A percentile compares a stretch with the other conserved stretches of the same genome.
Conservation (phyloP, 2,113 vertebrate species). For the Scopus umbretta region DNA sequence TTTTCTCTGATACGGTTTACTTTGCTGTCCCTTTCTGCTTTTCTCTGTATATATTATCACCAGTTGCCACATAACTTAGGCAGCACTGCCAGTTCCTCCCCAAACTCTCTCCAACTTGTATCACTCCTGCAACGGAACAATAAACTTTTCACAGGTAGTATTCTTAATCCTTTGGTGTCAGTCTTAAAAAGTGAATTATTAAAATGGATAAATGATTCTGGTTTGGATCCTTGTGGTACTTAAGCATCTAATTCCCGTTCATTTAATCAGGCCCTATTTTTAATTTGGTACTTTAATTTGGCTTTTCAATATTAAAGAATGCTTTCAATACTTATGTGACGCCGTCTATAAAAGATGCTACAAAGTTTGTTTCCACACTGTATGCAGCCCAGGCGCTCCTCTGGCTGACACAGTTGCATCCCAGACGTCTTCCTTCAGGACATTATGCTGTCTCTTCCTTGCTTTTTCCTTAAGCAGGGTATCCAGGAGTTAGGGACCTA, state of each 20-base stretch:
- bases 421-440: background rate
- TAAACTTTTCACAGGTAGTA: background rate
- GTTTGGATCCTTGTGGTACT: background rate
- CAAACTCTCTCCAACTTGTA: background rate
- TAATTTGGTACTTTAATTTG: background rate
- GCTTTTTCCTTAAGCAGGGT: background rate
- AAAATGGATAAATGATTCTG: background rate
- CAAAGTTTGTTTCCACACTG: background rate
- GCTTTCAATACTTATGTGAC: background rate
- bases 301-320: background rate
- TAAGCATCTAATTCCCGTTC: background rate
- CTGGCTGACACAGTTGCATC: background rate
- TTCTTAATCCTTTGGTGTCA: background rate
- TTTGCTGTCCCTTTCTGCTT: background rate
- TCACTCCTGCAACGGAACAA: background rate
- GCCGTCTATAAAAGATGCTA: background rate
- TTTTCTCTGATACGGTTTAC: background rate
- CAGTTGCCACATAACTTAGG: background rate
- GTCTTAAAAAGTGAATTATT: background rate
- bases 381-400: background rate
- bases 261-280: background rate
- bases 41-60: background rate
- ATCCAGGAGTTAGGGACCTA: background rate
- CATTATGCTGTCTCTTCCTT: background rate
- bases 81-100: background rate